phyloP scores from a whole-genome alignment of 2,888 invertebrate genomes.

The Tethea ocularis region DNA sequence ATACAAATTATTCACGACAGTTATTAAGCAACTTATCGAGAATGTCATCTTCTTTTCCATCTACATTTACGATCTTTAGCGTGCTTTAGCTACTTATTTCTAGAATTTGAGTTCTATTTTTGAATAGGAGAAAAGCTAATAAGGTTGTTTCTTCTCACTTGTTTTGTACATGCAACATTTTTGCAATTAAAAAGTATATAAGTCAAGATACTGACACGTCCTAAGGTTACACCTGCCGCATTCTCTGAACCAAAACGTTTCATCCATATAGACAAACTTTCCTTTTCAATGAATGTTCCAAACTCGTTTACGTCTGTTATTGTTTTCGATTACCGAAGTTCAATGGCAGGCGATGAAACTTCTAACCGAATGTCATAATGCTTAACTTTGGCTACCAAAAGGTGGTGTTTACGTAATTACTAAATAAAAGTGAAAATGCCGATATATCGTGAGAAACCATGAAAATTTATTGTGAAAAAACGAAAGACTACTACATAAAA shows the following conservation, averaged over 20 bases:
- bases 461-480: no score
- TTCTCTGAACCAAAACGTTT: conserved; percentile 27
- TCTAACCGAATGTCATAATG: conserved; percentile 27
- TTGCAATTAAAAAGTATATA: neutral
- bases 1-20: neutral
- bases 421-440: no score
- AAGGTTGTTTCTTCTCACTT: no score
- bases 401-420: neutral
- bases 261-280: conserved; percentile 60
- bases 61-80: neutral
- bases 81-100: neutral
- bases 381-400: neutral
- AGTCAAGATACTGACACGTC: conserved; percentile 1
- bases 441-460: no score
- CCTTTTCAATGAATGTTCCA: conserved; percentile 75
- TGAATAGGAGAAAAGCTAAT: no score
- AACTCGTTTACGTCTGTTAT: conserved; percentile 78
- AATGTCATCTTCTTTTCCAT: conserved; percentile 4
- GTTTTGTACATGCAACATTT: no score
- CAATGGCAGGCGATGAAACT: conserved; percentile 36
- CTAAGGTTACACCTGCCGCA: conserved; percentile 54
- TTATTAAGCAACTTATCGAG: conserved; percentile 2
- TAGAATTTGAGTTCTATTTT: neutral
- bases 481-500: no score
- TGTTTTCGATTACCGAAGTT: conserved; percentile 78